A percentile compares a stretch with the other conserved stretches of the same genome.
These are phyloP conservation scores for Strongylocentrotus purpuratus DNA, from an alignment of 35 echinoderm and acorn worm genomes.

Conservation along the genomic window DNA sequence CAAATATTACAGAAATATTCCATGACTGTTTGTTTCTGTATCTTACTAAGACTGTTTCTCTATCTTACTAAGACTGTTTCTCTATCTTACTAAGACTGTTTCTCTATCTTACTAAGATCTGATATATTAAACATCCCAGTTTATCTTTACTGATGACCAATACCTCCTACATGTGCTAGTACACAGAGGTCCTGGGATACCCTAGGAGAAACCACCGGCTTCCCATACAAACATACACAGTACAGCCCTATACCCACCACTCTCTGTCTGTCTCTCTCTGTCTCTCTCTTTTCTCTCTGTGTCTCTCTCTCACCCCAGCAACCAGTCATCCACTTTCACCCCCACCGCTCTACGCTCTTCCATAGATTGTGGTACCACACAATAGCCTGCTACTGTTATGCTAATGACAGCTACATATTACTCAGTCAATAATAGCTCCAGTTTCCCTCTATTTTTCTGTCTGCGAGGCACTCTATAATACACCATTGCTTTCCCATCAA, in stretches of 20 bases:
- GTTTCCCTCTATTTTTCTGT: neutral
- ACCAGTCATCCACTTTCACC: conserved; percentile 10
- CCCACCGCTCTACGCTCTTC: neutral
- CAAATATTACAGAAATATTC: too few species aligned
- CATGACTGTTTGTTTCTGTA: neutral
- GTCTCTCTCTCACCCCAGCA: neutral
- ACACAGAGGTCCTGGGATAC: neutral
- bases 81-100: neutral
- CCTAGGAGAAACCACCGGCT: neutral
- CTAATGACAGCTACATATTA: conserved; percentile 33
- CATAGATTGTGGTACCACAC: neutral
- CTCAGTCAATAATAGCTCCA: conserved; percentile 38
- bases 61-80: too few species aligned
- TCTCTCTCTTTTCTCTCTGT: neutral
- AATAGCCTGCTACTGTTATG: conserved; percentile 45
- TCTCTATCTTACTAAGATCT: neutral
- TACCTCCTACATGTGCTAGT: neutral
- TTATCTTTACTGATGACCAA: too few species aligned
- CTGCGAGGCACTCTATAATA: conserved; percentile 1
- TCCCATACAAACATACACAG: neutral
- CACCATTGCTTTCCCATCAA: conserved; percentile 43
- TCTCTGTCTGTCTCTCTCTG: neutral
- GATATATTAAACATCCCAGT: neutral
- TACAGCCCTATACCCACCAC: neutral
- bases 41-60: neutral